Conservation (phyloP, 2,888 invertebrate genomes). For the Lithophane semibrunnea region DNA sequence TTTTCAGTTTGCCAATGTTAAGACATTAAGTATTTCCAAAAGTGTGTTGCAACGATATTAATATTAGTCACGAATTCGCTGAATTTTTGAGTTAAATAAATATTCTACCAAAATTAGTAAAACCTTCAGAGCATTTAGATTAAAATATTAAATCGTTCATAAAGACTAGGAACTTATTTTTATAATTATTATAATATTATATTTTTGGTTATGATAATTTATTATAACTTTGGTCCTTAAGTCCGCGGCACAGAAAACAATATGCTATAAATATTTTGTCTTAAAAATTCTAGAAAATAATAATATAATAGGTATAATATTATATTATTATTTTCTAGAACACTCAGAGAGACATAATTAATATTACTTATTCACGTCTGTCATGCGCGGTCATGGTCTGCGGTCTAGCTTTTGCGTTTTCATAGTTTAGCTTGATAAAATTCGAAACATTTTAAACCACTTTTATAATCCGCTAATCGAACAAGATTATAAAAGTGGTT, state of each 20-base stretch:
- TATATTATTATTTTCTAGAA: no score
- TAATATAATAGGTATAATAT: no score
- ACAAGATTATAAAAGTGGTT: neutral
- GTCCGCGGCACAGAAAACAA: neutral
- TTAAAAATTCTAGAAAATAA: neutral
- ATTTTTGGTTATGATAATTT: neutral
- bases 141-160: neutral
- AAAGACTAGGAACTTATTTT: neutral
- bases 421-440: neutral
- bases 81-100: no score
- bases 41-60: neutral
- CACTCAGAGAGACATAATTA: neutral
- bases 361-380: neutral
- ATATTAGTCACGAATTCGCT: slow-evolving; percentile 14
- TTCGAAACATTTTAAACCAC: neutral
- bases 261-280: neutral
- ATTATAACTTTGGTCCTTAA: neutral
- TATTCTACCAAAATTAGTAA: no score
- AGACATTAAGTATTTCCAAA: slow-evolving; percentile 2
- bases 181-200: neutral
- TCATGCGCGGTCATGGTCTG: no score
- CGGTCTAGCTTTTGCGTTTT: neutral
- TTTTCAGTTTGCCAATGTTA: neutral
- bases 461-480: neutral
- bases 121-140: neutral